Conservation (phyloP, 2,113 vertebrate species). For the Crypturellus undulatus region DNA sequence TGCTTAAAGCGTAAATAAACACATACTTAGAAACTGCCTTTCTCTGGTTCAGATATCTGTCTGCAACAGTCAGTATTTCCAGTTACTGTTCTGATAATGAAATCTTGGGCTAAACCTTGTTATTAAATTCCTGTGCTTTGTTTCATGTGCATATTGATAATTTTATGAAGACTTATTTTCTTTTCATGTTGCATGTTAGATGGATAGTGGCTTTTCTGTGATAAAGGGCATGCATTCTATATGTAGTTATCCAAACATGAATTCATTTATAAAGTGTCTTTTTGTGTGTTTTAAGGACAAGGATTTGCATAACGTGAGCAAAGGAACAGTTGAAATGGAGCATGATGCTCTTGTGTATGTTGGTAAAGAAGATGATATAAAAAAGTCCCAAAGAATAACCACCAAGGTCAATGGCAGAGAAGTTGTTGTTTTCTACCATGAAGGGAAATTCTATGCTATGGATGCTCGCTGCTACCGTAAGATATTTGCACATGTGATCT, state of each 20-base stretch:
- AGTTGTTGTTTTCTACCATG: slow-evolving; percentile 86
- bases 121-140: background rate
- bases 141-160: accelerated
- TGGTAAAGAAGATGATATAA: slow-evolving; percentile 87
- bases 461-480: slow-evolving; percentile 95
- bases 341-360: slow-evolving; percentile 71
- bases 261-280: background rate
- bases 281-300: slow-evolving; percentile 42
- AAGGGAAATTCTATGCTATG: slow-evolving; percentile 86
- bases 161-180: background rate
- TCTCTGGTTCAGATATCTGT: background rate
- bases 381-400: slow-evolving; percentile 76
- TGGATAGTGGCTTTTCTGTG: background rate
- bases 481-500: slow-evolving; percentile 52
- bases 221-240: accelerated
- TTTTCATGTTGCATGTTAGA: background rate
- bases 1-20: background rate
- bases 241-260: background rate
- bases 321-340: background rate
- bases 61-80: background rate
- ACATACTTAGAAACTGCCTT: slow-evolving; percentile 28
- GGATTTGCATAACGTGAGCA: slow-evolving; percentile 6
- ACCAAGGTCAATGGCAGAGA: slow-evolving; percentile 84
- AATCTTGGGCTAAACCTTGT: accelerated
- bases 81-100: background rate